Conservation (phyloP, 2,113 vertebrate species). For the Plotosus lineatus region DNA sequence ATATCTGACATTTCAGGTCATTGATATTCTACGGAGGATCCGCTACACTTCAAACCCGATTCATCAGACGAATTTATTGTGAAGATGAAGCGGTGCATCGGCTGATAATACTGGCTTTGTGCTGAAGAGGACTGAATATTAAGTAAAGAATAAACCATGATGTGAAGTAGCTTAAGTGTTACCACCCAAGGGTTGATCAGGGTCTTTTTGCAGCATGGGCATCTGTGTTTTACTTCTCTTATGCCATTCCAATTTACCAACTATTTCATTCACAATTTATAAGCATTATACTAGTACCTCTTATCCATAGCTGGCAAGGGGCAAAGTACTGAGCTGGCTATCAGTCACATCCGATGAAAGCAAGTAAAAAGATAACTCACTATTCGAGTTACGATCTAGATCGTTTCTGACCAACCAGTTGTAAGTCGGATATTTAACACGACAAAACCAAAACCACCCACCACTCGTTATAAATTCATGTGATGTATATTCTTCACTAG, state of each 20-base stretch:
- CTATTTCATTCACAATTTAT: no score
- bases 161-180: not conserved
- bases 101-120: not conserved
- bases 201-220: not conserved
- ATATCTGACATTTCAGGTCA: conserved; percentile 44
- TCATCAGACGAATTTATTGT: conserved; percentile 30
- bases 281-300: no score
- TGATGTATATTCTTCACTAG: no score
- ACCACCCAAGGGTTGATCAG: not conserved
- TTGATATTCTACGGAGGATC: conserved; percentile 36
- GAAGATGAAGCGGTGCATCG: not conserved
- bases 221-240: not conserved
- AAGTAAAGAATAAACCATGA: not conserved
- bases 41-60: conserved; percentile 24
- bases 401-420: no score
- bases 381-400: no score
- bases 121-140: not conserved
- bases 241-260: not conserved
- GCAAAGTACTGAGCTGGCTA: no score
- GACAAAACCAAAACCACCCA: no score
- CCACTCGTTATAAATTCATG: no score
- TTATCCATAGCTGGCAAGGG: no score
- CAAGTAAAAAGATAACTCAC: no score
- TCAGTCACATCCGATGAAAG: no score
- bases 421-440: no score